phyloP scores from a whole-genome alignment of 2,797 vertebrate species.

The Gymnodraco acuticeps region DNA sequence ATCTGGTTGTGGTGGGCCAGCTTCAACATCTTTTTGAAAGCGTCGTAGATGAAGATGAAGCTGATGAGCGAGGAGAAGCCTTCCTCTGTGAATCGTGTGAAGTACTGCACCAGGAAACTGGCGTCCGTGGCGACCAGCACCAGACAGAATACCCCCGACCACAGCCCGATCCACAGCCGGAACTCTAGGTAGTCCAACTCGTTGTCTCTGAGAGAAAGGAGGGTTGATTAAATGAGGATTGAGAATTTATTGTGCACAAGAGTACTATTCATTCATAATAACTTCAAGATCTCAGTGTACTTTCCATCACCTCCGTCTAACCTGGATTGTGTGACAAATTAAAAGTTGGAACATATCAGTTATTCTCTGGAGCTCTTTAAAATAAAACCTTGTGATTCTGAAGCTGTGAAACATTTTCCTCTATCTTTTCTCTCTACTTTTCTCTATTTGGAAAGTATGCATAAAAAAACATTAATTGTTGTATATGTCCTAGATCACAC shows the following conservation, averaged over 20 bases:
- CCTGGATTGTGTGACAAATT: background rate
- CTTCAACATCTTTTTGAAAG: slow-evolving; percentile 99
- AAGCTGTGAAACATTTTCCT: background rate
- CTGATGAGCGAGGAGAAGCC: slow-evolving; percentile 97
- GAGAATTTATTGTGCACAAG: no score
- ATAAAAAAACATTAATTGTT: background rate
- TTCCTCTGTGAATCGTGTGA: slow-evolving; percentile 97
- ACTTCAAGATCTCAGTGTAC: background rate
- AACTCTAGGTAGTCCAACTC: slow-evolving; percentile 96
- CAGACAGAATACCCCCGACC: slow-evolving; percentile 93
- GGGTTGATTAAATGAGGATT: no score
- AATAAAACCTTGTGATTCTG: background rate
- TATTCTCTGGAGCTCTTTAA: background rate
- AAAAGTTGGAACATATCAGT: background rate
- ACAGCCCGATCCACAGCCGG: slow-evolving; percentile 97
- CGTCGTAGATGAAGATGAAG: slow-evolving; percentile 99
- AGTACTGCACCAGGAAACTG: slow-evolving; percentile 98
- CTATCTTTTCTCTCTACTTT: background rate
- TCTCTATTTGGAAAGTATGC: background rate
- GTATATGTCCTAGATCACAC: no score
- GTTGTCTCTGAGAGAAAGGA: slow-evolving; percentile 88
- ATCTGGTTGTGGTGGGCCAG: slow-evolving; percentile 93
- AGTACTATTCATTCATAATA: background rate
- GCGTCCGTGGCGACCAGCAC: slow-evolving; percentile 95
- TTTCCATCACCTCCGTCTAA: background rate